A percentile compares a stretch with the other conserved stretches of the same genome.
These are phyloP conservation scores for Odocoileus virginianus DNA, from an alignment of 2,113 vertebrate species.

Conservation along the genomic window DNA sequence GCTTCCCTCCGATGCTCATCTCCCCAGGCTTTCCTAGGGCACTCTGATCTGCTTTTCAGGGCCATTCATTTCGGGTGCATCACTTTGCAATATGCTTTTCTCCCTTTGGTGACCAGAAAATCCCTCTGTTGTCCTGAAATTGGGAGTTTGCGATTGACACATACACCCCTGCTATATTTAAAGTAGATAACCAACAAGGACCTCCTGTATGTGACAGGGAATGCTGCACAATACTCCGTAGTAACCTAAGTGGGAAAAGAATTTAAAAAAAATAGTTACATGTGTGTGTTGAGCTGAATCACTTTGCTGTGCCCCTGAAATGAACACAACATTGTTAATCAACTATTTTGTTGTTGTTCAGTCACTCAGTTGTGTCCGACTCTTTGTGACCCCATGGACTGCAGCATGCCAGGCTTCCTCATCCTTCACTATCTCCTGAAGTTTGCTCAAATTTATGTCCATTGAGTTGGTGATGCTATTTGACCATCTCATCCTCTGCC, in stretches of 20 bases:
- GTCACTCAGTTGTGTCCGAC: rapidly evolving
- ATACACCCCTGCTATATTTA: not conserved
- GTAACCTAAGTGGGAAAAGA: not conserved
- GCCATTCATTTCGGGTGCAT: not conserved
- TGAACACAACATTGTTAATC: not conserved
- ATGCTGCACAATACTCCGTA: not conserved
- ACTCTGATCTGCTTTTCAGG: not conserved
- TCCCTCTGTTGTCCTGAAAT: not conserved
- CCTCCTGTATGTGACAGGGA: not conserved
- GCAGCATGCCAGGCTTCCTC: not conserved
- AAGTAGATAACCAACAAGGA: not conserved
- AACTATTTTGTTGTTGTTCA: not conserved
- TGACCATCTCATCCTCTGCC: not conserved
- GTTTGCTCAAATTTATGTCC: not conserved
- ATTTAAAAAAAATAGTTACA: not conserved
- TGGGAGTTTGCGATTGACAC: rapidly evolving
- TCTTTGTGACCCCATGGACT: not conserved
- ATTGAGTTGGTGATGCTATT: not conserved
- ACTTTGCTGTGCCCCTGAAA: not conserved
- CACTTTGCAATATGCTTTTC: not conserved
- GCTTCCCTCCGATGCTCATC: not conserved
- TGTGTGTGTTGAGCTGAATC: not conserved
- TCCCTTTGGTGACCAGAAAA: not conserved
- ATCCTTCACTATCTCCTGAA: not conserved
- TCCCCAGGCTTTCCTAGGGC: not conserved